phyloP scores from a whole-genome alignment of 2,888 invertebrate genomes.

The Seira musarum region DNA sequence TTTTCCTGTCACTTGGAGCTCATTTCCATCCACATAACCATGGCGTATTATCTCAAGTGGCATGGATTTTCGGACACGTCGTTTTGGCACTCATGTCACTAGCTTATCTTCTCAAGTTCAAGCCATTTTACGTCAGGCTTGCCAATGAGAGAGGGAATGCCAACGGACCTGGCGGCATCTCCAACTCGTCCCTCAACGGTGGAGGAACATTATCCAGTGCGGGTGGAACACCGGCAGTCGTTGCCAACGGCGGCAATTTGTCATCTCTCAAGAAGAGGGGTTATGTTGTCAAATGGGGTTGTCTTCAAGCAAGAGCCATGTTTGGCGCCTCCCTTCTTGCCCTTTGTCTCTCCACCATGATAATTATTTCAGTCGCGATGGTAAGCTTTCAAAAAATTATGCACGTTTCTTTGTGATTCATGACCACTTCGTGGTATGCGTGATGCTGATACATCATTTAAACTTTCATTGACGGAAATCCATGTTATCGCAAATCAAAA shows the following conservation, averaged over 20 bases:
- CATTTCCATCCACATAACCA: conserved; percentile 67
- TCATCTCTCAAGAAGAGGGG: conserved; percentile 69
- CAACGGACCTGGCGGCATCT: conserved; percentile 62
- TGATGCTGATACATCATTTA: too few relatives aligned
- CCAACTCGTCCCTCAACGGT: conserved; percentile 60
- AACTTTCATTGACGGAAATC: too few relatives aligned
- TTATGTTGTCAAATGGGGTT: conserved; percentile 70
- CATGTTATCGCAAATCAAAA: too few relatives aligned
- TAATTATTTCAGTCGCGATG: conserved; percentile 70
- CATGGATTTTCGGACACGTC: conserved; percentile 69
- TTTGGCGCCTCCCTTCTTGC: conserved; percentile 70
- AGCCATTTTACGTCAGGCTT: conserved; percentile 69
- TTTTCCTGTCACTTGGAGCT: conserved; percentile 68
- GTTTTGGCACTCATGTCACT: conserved; percentile 69
- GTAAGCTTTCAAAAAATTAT: conserved; percentile 53
- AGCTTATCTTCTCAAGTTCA: conserved; percentile 69
- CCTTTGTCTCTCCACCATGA: conserved; percentile 69
- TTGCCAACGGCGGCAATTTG: conserved; percentile 67
- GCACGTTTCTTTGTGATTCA: background rate
- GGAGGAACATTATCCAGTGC: conserved; percentile 50
- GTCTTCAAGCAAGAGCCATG: conserved; percentile 70
- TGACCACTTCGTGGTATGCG: too few relatives aligned
- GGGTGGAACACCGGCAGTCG: conserved; percentile 60
- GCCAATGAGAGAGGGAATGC: conserved; percentile 67
- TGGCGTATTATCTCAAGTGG: conserved; percentile 67